Percentiles rank a stretch among this genome's conserved stretches.
Evolutionary conservation across 92 coral and sea anemone species (phyloP).

Genomic region (Bergia puertoricense): DNA sequence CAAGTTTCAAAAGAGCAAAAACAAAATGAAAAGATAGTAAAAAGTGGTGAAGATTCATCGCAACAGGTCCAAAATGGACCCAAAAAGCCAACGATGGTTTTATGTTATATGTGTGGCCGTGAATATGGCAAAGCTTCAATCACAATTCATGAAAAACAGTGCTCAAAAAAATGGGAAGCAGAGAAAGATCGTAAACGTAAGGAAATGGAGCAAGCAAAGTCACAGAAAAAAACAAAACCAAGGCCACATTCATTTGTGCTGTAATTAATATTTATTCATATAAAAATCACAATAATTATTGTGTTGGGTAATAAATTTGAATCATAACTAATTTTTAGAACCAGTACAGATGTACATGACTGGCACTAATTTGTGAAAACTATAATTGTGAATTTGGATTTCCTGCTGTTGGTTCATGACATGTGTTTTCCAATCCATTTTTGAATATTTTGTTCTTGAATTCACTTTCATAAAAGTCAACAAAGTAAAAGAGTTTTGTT

Average conservation of each 20-base stretch:
- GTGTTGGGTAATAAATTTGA: neutral
- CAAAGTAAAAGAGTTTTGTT: neutral
- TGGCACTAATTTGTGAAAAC: neutral
- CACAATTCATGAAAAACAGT: slow-evolving; percentile 93
- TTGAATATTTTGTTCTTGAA: slow-evolving; percentile 5
- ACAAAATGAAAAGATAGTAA: neutral
- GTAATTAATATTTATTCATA: neutral
- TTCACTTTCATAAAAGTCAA: neutral
- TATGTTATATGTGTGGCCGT: slow-evolving; percentile 96
- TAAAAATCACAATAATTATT: neutral
- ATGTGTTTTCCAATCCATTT: neutral
- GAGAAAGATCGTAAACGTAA: slow-evolving; percentile 53
- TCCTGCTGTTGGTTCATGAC: neutral
- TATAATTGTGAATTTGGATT: neutral
- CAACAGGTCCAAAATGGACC: slow-evolving; percentile 20
- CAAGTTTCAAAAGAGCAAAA: slow-evolving; percentile 7
- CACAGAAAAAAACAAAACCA: slow-evolving; percentile 50
- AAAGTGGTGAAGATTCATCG: neutral
- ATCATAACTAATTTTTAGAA: slow-evolving; percentile 1
- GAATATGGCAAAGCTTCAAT: slow-evolving; percentile 92
- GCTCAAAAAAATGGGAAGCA: slow-evolving; percentile 79
- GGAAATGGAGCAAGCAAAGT: slow-evolving; percentile 40
- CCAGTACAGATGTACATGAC: neutral
- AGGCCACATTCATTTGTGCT: slow-evolving; percentile 74
- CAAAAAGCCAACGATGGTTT: slow-evolving; percentile 74